These are phyloP conservation scores for Mythimna loreyi DNA, from an alignment of 2,888 invertebrate species.

Conservation along the genomic window DNA sequence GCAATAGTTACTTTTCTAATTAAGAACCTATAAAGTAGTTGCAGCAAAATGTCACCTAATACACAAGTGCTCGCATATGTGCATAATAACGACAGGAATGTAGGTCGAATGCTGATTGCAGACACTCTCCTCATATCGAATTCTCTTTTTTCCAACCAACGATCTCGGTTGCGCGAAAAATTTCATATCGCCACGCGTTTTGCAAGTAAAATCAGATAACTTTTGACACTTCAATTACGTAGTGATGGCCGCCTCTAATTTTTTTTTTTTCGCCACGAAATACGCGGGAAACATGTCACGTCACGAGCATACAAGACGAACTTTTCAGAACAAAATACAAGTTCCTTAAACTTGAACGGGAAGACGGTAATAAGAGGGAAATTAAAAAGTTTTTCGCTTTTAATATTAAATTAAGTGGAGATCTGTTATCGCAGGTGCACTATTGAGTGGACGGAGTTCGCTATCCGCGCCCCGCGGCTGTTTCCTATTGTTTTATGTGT, in stretches of 20 bases:
- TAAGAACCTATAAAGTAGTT: constrained; percentile 60
- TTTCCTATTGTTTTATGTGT: constrained; percentile 79
- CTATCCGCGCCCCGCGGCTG: constrained; percentile 65
- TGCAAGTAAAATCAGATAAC: constrained; percentile 91
- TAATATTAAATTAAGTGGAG: constrained; percentile 78
- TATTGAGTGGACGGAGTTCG: constrained; percentile 69
- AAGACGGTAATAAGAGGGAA: constrained; percentile 81
- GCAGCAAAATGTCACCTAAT: constrained; percentile 71
- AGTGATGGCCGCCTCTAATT: constrained; percentile 87
- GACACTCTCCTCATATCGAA: constrained; percentile 88
- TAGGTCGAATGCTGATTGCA: constrained; percentile 89
- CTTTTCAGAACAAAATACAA: constrained; percentile 85
- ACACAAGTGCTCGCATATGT: constrained; percentile 72
- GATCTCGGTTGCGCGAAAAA: constrained; percentile 87
- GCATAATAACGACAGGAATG: constrained; percentile 83
- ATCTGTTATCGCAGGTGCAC: constrained; percentile 77
- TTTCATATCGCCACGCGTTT: constrained; percentile 89
- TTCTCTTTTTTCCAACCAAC: constrained; percentile 87
- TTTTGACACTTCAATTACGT: constrained; percentile 91
- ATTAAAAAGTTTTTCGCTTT: constrained; percentile 84
- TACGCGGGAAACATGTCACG: constrained; percentile 82
- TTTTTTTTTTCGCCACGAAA: constrained; percentile 74
- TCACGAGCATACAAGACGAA: constrained; percentile 85
- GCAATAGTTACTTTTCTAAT: constrained; percentile 69
- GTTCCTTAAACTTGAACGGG: constrained; percentile 74